Conservation (phyloP, 30 jellyfish, hydroid and myxozoan species). For the Phacellophora camtschatica region DNA sequence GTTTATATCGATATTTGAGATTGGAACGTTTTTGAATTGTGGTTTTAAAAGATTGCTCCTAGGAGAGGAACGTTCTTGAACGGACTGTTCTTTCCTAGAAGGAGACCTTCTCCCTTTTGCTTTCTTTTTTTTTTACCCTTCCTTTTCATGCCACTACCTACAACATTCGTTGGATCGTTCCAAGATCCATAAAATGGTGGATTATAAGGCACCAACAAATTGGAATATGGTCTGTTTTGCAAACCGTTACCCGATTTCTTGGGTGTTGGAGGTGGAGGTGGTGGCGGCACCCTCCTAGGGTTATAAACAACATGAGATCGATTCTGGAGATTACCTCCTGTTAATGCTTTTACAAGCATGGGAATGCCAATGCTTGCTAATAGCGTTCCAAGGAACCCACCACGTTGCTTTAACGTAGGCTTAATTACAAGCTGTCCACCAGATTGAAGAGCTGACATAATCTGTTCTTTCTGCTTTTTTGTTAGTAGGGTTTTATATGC, state of each 20-base stretch:
- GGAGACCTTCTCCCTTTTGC: slow-evolving; percentile 10
- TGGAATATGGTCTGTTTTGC: slow-evolving; percentile 16
- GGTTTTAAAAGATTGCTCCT: slow-evolving; percentile 21
- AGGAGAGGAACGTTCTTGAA: slow-evolving; percentile 16
- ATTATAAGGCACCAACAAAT: not conserved
- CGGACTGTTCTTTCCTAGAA: slow-evolving; percentile 54
- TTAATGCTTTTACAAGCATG: slow-evolving; percentile 14
- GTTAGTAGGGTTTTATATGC: slow-evolving; percentile 37
- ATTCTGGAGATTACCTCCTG: not conserved
- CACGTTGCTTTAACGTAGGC: slow-evolving; percentile 26
- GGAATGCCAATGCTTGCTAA: slow-evolving; percentile 14
- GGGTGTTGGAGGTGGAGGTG: not conserved
- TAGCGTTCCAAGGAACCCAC: slow-evolving; percentile 35
- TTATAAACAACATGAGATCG: not conserved
- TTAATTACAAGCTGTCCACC: slow-evolving; percentile 42
- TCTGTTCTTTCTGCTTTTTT: slow-evolving; percentile 31
- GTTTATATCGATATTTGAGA: slow-evolving; percentile 6
- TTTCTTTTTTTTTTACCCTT: not conserved
- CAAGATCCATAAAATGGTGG: slow-evolving; percentile 15
- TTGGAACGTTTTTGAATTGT: slow-evolving; percentile 5
- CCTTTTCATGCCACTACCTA: slow-evolving; percentile 18
- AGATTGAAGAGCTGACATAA: slow-evolving; percentile 47
- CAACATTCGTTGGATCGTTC: not conserved
- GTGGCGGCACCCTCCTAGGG: not conserved
- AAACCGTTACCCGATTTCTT: slow-evolving; percentile 9